A percentile compares a stretch with the other conserved stretches of the same genome.
These are phyloP conservation scores for Halictus quadricinctus DNA, from an alignment of 2,888 invertebrate species.

Conservation along the genomic window DNA sequence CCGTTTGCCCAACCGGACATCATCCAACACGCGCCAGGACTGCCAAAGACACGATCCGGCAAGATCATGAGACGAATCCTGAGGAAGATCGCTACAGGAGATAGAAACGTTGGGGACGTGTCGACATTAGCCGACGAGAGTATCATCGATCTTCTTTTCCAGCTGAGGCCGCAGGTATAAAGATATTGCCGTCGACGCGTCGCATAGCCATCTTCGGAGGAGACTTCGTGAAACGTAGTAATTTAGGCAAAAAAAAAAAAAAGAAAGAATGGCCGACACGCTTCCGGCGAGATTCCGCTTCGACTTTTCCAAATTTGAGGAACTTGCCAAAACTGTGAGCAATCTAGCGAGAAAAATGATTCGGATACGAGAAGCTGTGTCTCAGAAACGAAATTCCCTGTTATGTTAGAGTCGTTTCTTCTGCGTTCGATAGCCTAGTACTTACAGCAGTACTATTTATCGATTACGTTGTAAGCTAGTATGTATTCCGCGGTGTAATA, in stretches of 20 bases:
- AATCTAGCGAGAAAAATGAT: background rate
- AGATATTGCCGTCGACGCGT: background rate
- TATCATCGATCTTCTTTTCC: conserved; percentile 92
- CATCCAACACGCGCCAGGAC: conserved; percentile 95
- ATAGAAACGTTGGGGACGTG: conserved; percentile 94
- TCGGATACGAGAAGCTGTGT: conserved; percentile 13
- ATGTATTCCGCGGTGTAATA: conserved; percentile 15
- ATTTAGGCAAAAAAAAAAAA: conserved; percentile 30
- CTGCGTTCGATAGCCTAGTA: conserved; percentile 29
- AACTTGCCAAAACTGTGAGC: background rate
- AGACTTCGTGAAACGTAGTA: conserved; percentile 29
- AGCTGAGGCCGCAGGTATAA: conserved; percentile 85
- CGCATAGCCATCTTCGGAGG: conserved; percentile 2
- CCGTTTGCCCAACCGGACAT: conserved; percentile 98
- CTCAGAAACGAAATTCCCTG: conserved; percentile 29
- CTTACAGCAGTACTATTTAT: conserved; percentile 36
- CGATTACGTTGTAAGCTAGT: conserved; percentile 22
- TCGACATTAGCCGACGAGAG: conserved; percentile 96
- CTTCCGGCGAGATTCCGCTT: conserved; percentile 30
- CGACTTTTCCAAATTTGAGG: background rate
- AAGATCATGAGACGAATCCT: conserved; percentile 99
- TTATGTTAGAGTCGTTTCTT: conserved; percentile 4
- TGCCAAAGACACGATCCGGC: conserved; percentile 98
- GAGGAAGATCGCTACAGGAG: conserved; percentile 95
- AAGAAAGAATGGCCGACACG: conserved; percentile 10